Base-by-base conservation (phyloP, 2,888 invertebrate species). In the Cyclophora punctaria region DNA sequence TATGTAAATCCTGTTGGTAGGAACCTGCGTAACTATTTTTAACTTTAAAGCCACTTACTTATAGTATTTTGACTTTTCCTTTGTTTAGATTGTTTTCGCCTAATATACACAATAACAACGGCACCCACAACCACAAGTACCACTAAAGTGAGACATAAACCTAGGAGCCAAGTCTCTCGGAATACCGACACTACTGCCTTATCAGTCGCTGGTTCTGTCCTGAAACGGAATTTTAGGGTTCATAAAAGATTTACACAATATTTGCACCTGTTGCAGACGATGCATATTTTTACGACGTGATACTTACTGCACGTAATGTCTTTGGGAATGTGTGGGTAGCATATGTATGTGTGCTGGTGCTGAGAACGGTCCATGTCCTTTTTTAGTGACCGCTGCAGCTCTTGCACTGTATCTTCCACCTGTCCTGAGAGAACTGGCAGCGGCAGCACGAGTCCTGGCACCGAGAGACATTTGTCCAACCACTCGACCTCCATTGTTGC, bases 361-460 rank as follows among this genome's bases (percentile, higher is more conserved):
- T 49, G 96, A 96, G 71, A 94, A 97, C 0, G 96, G 97, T 5
- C 99, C 98, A 50, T 93, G 91, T 2, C 99, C 99, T 3, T 93
- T 92, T 54, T 92, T 91, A 0, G 98, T 99, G 64, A 95, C 92
- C 0, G 98, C 98, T 4, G 97, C 96, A 5, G 98, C 94, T 52
- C 95, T 91, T 0, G 98, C 96, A 58, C 94, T 95, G 80, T 98
- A 99, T 3, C 94, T 90, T 3, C 95, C 94, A 48, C 96, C 96
- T 3, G 93, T 90, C 5, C 95, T 94, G 49, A 99, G 88, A 70
- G 97, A 97, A 74, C 95, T 95, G 20, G 99, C 93, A 48, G 96
- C 92, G 5, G 98, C 95, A 3, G 95, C 95, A 20, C 95, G 94
- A 0, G 96, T 96, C 5, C 95, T 93, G 3, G 97, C 93, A 62